A percentile compares a stretch with the other conserved stretches of the same genome.
These are phyloP conservation scores for Anoura caudifer DNA, from an alignment of 2,113 vertebrate genomes.

Conservation along the genomic window DNA sequence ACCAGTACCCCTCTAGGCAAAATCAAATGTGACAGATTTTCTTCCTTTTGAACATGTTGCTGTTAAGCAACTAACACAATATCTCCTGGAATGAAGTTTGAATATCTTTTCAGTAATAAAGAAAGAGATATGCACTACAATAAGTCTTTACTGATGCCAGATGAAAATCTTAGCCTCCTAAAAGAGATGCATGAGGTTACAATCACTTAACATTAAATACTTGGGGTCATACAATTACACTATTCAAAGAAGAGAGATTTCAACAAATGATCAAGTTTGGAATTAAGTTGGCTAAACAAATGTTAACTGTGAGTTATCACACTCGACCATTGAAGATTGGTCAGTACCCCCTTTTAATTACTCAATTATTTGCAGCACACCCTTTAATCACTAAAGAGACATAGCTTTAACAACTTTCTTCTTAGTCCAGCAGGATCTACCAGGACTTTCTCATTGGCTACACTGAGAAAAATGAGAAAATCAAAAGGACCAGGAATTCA, in stretches of 20 bases:
- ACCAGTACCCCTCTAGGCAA: background rate
- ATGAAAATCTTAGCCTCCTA: background rate
- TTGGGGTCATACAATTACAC: background rate
- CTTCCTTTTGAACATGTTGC: background rate
- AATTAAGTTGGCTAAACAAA: constrained; percentile 35
- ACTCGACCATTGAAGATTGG: background rate
- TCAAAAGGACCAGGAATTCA: constrained; percentile 11
- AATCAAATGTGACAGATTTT: constrained; percentile 49
- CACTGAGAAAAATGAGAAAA: background rate
- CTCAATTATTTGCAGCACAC: background rate
- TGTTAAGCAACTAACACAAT: constrained; percentile 29
- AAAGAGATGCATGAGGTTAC: constrained; percentile 11
- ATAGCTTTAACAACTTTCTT: background rate
- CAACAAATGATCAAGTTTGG: background rate
- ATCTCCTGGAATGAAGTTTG: constrained; percentile 21
- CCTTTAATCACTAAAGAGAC: background rate
- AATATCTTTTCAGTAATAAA: constrained; percentile 26
- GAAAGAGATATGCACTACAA: background rate
- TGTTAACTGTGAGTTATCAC: background rate
- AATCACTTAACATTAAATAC: constrained; percentile 25
- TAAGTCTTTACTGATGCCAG: constrained; percentile 4
- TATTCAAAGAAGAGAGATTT: constrained; percentile 21
- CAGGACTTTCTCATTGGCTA: background rate
- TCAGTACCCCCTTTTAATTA: background rate
- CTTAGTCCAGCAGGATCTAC: background rate